Base-by-base conservation (phyloP, 2,113 vertebrate genomes). In the Nycticebus coucang region DNA sequence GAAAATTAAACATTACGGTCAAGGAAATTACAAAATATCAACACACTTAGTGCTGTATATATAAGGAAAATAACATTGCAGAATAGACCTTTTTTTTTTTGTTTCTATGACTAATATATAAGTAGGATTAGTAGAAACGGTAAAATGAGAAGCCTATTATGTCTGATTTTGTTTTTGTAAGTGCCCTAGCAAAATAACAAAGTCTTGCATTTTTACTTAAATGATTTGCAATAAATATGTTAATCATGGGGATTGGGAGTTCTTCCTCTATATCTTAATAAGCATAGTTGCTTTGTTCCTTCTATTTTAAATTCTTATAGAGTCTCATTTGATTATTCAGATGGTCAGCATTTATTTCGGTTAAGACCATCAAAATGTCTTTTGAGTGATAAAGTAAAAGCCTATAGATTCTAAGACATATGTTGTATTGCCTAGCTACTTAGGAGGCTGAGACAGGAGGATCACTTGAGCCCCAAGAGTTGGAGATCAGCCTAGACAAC, bases 1-100 rank as follows among this genome's bases (percentile, higher is more conserved):
- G 33, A 87, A 93, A 92, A 68, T 41, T 59, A 64, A 87, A 68
- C 21, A 55, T 41, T 60, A 71, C 50, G 5, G 89, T 64, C 33
- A 90, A 89, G 22, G 59, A 87, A 83, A 83, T 45, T 26, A 59
- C 10, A 96, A 79, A 95, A 24, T 60, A 60, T 59, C 18, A 89
- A 85, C 92, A 86, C 12, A 62, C 8, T 75, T 59, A 91, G 19
- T 45, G 50, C 19, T 62, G 30, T 55, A 79, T 83, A 77, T 55
- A 79, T 83, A 77, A 84, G 17, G 45, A 80, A 93, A 62, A 90
- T 62, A 88, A 59, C 33, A 69, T 6, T 24, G n/a, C 24, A 64
- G 30, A 77, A 77, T 33, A 85, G 28, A 92, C 17, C 80, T 62
- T 45, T 57, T 1, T 62, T 83, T 93, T 87, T 55, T 41, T 57